phyloP scores from a whole-genome alignment of 2,888 invertebrate species.

The Limnephilus rhombicus region DNA sequence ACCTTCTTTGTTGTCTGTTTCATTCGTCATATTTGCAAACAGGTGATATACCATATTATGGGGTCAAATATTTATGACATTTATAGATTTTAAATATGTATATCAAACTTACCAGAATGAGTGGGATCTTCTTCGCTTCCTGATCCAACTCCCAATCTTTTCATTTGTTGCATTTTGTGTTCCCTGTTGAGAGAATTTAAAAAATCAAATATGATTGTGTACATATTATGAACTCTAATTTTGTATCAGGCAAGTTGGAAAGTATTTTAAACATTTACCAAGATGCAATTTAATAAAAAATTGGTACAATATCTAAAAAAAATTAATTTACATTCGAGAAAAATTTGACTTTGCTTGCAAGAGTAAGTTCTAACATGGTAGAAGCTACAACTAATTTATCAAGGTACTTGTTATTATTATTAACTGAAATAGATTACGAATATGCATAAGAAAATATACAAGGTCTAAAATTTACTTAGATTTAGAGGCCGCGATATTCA shows the following conservation, averaged over 20 bases:
- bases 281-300: neutral
- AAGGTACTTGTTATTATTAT: no score
- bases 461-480: neutral
- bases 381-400: no score
- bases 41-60: no score
- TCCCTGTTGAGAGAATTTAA: slow-evolving; percentile 72
- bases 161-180: slow-evolving; percentile 87
- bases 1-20: neutral
- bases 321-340: neutral
- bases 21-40: neutral
- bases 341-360: neutral
- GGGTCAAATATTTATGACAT: neutral
- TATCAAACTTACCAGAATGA: slow-evolving; percentile 81
- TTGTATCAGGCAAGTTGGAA: neutral
- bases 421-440: no score
- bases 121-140: slow-evolving; percentile 87
- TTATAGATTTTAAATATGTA: neutral
- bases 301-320: neutral
- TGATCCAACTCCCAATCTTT: slow-evolving; percentile 83
- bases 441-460: no score
- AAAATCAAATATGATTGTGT: neutral
- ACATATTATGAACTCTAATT: neutral
- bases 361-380: neutral
- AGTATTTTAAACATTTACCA: neutral
- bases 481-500: neutral